Evolutionary conservation across 2,797 vertebrate genomes (phyloP).

Genomic region (Acanthis flammea): DNA sequence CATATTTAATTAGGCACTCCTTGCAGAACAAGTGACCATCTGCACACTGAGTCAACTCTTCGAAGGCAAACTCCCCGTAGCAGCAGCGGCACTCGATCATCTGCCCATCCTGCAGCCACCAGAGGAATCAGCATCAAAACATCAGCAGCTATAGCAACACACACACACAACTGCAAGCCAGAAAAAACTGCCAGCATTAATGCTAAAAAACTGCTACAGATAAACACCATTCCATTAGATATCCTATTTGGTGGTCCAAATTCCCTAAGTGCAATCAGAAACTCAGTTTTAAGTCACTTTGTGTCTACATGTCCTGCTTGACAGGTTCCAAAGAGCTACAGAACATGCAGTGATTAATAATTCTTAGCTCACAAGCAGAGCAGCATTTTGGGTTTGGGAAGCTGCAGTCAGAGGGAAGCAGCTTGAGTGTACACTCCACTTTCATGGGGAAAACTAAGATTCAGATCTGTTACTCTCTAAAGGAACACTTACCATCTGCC

Average conservation of each 20-base stretch:
- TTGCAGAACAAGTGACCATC: conserved; percentile 98
- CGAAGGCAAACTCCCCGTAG: conserved; percentile 93
- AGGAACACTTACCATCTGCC: not conserved
- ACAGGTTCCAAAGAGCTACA: not conserved
- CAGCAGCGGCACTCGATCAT: conserved; percentile 97
- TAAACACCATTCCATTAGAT: not conserved
- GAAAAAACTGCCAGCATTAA: not conserved
- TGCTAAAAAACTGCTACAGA: not conserved
- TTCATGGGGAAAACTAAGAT: not conserved
- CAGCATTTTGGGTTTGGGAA: not conserved
- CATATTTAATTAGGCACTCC: conserved; percentile 96
- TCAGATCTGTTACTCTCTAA: not conserved
- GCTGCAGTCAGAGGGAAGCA: not conserved
- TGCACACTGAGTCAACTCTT: conserved; percentile 94
- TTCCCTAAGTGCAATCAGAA: not conserved
- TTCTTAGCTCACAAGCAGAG: not conserved
- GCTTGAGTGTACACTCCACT: not conserved
- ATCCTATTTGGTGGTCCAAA: not conserved
- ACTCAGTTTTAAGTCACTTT: not conserved
- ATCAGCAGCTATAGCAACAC: not conserved
- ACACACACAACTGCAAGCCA: not conserved
- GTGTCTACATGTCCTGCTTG: not conserved
- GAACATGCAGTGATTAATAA: not conserved
- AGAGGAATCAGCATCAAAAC: not conserved
- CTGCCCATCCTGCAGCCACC: conserved; percentile 87